These are phyloP conservation scores for Acanthornis magna DNA, from an alignment of 2,797 vertebrate species.

Conservation along the genomic window DNA sequence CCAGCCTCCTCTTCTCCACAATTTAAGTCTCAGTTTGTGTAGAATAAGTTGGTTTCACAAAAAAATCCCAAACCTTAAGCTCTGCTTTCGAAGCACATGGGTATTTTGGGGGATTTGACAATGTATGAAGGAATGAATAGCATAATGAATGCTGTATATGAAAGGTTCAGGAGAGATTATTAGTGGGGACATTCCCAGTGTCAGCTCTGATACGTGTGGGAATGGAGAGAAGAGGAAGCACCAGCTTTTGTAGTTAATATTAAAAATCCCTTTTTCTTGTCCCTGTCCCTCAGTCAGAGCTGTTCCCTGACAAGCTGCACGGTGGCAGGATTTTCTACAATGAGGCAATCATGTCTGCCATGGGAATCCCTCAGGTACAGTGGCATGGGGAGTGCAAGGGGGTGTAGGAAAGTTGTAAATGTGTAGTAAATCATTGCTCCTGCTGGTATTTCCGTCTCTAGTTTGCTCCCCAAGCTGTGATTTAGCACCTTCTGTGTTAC, in stretches of 20 bases:
- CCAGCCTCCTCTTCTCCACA: neutral
- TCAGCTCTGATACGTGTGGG: neutral
- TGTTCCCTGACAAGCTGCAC: conserved; percentile 89
- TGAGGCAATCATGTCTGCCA: conserved; percentile 87
- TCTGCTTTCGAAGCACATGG: neutral
- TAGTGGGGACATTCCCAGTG: neutral
- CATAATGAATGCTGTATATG: rapidly evolving
- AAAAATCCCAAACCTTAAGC: neutral
- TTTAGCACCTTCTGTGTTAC: neutral
- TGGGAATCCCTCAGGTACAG: conserved; percentile 87
- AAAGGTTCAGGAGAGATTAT: neutral
- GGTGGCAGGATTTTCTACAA: conserved; percentile 86
- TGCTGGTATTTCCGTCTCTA: neutral
- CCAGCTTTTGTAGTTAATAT: rapidly evolving
- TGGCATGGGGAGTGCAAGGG: neutral
- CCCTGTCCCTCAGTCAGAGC: conserved; percentile 79
- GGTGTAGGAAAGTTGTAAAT: neutral
- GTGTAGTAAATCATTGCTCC: too few relatives aligned
- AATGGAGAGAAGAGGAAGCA: neutral
- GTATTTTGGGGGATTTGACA: neutral
- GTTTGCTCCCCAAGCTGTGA: neutral
- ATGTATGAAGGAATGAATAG: neutral
- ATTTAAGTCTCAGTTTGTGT: neutral
- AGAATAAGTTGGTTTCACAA: neutral
- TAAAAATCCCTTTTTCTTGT: neutral